These are phyloP conservation scores for Eueremaeus valkanovi DNA, from an alignment of 2,888 invertebrate species.

Conservation along the genomic window DNA sequence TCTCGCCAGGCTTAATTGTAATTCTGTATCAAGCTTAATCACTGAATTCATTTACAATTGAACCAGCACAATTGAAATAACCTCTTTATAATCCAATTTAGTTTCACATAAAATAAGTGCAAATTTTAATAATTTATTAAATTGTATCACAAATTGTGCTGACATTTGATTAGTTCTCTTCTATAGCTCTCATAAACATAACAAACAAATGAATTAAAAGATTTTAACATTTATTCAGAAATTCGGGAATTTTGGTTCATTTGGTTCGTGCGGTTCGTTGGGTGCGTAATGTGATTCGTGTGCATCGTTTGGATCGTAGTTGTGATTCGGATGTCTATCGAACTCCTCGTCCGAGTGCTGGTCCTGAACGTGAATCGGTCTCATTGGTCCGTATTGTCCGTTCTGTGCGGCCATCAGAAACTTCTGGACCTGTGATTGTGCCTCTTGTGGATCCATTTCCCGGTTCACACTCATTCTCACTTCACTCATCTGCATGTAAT, in stretches of 20 bases:
- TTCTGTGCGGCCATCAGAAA: slow-evolving; percentile 1
- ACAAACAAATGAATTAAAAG: not conserved
- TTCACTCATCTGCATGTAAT: slow-evolving; percentile 38
- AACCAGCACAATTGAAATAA: too few species aligned
- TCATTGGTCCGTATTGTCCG: not conserved
- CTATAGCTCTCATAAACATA: not conserved
- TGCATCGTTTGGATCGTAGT: not conserved
- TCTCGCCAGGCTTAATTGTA: too few species aligned
- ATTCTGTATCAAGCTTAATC: too few species aligned
- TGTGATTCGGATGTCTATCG: not conserved
- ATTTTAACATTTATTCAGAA: not conserved
- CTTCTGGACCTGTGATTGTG: not conserved
- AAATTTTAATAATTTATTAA: not conserved
- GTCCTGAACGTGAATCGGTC: not conserved
- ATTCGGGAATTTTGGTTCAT: not conserved
- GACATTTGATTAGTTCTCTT: not conserved
- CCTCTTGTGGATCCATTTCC: slow-evolving; percentile 20
- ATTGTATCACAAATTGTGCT: not conserved
- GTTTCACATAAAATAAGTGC: not conserved
- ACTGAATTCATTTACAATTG: too few species aligned
- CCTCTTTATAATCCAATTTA: too few species aligned
- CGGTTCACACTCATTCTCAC: slow-evolving; percentile 7
- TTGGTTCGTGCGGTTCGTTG: not conserved
- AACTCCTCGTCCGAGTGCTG: not conserved
- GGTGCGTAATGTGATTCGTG: not conserved